Percentiles rank a stretch among this genome's conserved stretches.
Conservation (phyloP, 1,140 invertebrate species). For the Drosophila nebulosa region DNA sequence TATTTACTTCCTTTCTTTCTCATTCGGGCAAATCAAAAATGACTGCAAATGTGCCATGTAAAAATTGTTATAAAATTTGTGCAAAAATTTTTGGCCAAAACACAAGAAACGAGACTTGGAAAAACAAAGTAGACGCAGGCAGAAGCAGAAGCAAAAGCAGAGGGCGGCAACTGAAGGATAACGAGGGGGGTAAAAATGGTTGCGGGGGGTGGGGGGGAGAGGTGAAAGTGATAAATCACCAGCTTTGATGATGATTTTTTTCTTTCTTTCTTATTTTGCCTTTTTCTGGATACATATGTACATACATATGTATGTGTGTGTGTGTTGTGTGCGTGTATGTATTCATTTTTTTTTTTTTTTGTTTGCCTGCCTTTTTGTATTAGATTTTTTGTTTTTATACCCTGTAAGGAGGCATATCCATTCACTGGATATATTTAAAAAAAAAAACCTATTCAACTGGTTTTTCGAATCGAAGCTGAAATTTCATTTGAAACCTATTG, state of each 20-base stretch:
- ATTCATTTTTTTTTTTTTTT: background rate
- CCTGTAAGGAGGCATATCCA: background rate
- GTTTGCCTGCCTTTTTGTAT: constrained; percentile 21
- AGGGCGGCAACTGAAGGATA: background rate
- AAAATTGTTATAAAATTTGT: constrained; percentile 70
- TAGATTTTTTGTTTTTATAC: constrained; percentile 16
- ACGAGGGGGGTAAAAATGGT: background rate
- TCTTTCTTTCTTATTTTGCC: background rate
- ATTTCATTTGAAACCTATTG: no score
- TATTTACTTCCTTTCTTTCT: background rate
- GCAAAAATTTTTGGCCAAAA: constrained; percentile 51
- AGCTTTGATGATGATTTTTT: constrained; percentile 72
- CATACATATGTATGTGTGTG: background rate
- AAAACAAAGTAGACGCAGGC: constrained; percentile 25
- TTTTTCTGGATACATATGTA: background rate
- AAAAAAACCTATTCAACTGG: no score
- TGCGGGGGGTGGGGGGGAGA: background rate
- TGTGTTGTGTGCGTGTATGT: background rate
- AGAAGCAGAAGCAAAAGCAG: background rate
- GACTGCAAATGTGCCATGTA: constrained; percentile 74
- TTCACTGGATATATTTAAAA: no score
- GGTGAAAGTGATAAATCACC: constrained; percentile 69
- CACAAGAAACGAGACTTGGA: constrained; percentile 1
- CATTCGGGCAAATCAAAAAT: constrained; percentile 63
- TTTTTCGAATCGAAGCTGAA: no score